Percentiles rank a stretch among this genome's conserved stretches.
phyloP scores from a whole-genome alignment of 2,797 vertebrate genomes.

The Nyctalus aviator region DNA sequence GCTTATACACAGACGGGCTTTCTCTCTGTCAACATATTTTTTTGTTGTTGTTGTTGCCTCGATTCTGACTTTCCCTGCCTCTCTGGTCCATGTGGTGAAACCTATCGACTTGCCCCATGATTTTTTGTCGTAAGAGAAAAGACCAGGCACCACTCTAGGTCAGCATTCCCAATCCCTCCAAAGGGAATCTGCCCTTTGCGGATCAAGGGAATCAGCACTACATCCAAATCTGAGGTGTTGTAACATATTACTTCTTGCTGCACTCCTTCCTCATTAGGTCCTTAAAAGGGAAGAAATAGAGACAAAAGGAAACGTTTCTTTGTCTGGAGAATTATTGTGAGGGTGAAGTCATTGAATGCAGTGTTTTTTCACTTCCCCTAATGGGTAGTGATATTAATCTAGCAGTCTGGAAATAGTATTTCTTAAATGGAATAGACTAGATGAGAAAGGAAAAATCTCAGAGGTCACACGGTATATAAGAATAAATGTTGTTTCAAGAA shows the following conservation, averaged over 20 bases:
- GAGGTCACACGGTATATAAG: background rate
- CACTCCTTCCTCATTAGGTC: background rate
- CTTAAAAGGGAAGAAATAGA: background rate
- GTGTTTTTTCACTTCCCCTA: background rate
- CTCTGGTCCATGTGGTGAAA: background rate
- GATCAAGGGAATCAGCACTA: background rate
- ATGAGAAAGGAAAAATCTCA: background rate
- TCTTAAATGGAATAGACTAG: background rate
- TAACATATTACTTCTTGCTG: background rate
- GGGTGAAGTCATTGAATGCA: background rate
- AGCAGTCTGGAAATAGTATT: background rate
- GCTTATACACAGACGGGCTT: too few species aligned
- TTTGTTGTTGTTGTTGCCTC: background rate
- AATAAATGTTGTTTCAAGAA: background rate
- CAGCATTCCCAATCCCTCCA: background rate
- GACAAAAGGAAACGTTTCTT: background rate
- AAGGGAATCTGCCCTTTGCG: background rate
- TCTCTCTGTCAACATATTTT: background rate
- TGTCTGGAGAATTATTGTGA: constrained; percentile 23
- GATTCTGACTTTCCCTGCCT: background rate
- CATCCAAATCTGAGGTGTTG: background rate
- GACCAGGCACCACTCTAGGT: background rate
- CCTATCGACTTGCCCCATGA: background rate
- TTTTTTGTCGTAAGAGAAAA: background rate
- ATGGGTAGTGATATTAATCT: background rate